A percentile compares a stretch with the other conserved stretches of the same genome.
phyloP scores from a whole-genome alignment of 1,140 invertebrate genomes.

The Monomorium pharaonis region DNA sequence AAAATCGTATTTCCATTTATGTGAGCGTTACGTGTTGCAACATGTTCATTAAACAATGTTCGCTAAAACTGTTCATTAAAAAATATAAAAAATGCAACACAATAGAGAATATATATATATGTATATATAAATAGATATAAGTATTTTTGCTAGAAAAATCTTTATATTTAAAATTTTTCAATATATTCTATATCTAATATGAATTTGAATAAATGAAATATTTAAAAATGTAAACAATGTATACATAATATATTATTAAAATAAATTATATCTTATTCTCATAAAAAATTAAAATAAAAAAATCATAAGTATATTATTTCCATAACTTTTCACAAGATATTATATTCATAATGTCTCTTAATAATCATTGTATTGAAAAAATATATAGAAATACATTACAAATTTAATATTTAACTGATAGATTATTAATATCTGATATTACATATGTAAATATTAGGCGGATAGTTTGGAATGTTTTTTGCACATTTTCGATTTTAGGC shows the following conservation, averaged over 20 bases:
- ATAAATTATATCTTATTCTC: constrained; percentile 27
- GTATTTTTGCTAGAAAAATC: neutral
- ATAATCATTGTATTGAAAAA: neutral
- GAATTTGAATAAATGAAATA: neutral
- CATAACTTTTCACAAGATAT: constrained; percentile 9
- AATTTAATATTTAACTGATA: constrained; percentile 2
- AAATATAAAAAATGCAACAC: constrained; percentile 6
- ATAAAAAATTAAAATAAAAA: neutral
- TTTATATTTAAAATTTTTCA: neutral
- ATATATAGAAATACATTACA: neutral
- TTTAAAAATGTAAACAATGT: neutral
- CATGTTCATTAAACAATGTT: no score
- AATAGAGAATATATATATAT: neutral
- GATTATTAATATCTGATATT: constrained; percentile 10
- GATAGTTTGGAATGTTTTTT: constrained; percentile 38
- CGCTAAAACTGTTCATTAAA: constrained; percentile 14
- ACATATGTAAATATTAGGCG: constrained; percentile 1
- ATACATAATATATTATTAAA: constrained; percentile 32
- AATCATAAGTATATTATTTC: constrained; percentile 32
- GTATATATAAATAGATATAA: neutral
- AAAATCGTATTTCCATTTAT: constrained; percentile 12
- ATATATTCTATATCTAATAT: constrained; percentile 7
- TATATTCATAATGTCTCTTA: neutral
- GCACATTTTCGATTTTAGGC: neutral
- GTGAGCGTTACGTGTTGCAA: neutral